These are phyloP conservation scores for Myoxocephalus aenaeus DNA, from an alignment of 2,797 vertebrate species.

Conservation along the genomic window DNA sequence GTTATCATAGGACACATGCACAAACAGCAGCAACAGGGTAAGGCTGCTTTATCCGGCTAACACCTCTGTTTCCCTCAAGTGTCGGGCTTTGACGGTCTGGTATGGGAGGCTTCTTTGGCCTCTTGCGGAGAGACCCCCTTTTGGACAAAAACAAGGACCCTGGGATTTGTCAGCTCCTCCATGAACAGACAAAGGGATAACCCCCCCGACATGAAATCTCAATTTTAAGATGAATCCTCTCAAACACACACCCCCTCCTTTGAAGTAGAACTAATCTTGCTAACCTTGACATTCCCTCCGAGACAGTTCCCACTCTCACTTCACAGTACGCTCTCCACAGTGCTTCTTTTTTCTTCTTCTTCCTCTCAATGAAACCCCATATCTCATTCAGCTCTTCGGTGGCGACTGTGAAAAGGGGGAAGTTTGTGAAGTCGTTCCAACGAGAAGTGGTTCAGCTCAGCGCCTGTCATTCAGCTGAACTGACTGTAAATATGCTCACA, in stretches of 20 bases:
- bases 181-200: slow-evolving; percentile 51
- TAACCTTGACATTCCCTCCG: slow-evolving; percentile 80
- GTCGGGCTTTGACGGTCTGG: slow-evolving; percentile 60
- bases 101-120: slow-evolving; percentile 62
- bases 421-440: slow-evolving; percentile 46
- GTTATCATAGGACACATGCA: slow-evolving; percentile 82
- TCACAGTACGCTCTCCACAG: slow-evolving; percentile 72
- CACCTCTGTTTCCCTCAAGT: slow-evolving; percentile 79
- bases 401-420: slow-evolving; percentile 46
- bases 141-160: slow-evolving; percentile 47
- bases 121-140: slow-evolving; percentile 41
- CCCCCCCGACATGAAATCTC: slow-evolving; percentile 64
- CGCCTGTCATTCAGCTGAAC: slow-evolving; percentile 47
- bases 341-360: slow-evolving; percentile 53
- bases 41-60: slow-evolving; percentile 73
- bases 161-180: slow-evolving; percentile 51
- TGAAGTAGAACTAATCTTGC: slow-evolving; percentile 79
- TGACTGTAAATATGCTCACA: slow-evolving; percentile 25
- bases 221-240: slow-evolving; percentile 67
- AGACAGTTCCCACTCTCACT: slow-evolving; percentile 76
- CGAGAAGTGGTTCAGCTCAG: slow-evolving; percentile 51
- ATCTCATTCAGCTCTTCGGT: slow-evolving; percentile 77
- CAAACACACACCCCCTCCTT: slow-evolving; percentile 61
- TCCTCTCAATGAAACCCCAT: slow-evolving; percentile 78
- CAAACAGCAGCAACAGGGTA: slow-evolving; percentile 68